Evolutionary conservation across 2,113 vertebrate species (phyloP), one percentile per base, ranked within the genome.

Genomic region (Cololabis saira): DNA sequence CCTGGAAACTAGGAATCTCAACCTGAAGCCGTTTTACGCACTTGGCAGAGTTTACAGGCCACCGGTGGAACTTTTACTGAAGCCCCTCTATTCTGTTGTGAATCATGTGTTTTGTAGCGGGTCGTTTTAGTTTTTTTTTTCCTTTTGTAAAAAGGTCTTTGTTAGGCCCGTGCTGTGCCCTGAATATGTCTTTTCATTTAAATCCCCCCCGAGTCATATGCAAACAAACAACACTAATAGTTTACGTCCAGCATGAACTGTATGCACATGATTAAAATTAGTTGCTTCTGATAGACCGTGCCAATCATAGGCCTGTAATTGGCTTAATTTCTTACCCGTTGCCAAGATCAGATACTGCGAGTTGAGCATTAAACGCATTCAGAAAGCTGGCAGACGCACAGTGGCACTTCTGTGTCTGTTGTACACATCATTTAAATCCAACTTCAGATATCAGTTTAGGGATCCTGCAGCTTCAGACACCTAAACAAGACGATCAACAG

Each of bases 1-100:
- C 71, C 52, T 84, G 79, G 83, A 89, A 89, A 83, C 75, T 14
- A 74, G 75, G 72, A 30, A 66, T 74, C 72, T 77, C 49, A 58
- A 81, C 54, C 74, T 68, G 57, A 74, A 70, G 71, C 59, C 48
- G 61, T 78, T 83, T 78, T 77, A 80, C 65, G 72, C 78, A 69
- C 67, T 41, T 24, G 48, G 73, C 75, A 4, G 40, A 44, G 19
- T 84, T 89, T 83, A 86, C 78, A 66, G 76, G 74, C 65, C 83
- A 78, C 75, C 30, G 14, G 47, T 82, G 78, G 42, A 75, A 41
- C 40, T 69, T 74, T 82, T 81, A 70, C 76, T 59, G 61, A 54
- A 56, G 52, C 49, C 60, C 61, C 73, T 62, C 51, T 57, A 51
- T 74, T 78, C 71, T 76, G 65, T 74, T 74, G 61, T 66, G 71